A percentile compares a stretch with the other conserved stretches of the same genome.
These are phyloP conservation scores for Mellilla xanthometata DNA, from an alignment of 2,888 invertebrate species.

Conservation along the genomic window DNA sequence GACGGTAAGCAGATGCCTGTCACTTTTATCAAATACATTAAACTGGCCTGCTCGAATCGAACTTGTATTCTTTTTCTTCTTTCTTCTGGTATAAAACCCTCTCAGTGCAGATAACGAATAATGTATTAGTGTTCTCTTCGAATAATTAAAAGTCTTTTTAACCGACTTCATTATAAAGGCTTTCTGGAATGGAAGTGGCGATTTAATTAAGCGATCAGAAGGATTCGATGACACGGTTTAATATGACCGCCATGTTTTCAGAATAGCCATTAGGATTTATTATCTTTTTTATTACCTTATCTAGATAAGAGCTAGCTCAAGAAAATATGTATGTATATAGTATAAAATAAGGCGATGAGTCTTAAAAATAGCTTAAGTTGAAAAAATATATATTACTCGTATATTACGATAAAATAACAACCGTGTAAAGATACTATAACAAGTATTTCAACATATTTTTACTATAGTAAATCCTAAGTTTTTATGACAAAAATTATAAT, in stretches of 20 bases:
- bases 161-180: too few species aligned
- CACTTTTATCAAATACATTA: slow-evolving; percentile 81
- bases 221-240: slow-evolving; percentile 27
- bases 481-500: too few species aligned
- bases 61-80: slow-evolving; percentile 66
- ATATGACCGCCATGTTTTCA: neutral
- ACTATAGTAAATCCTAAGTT: too few species aligned
- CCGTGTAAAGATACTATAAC: too few species aligned
- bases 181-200: slow-evolving; percentile 50
- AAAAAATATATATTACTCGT: too few species aligned
- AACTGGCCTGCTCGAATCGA: slow-evolving; percentile 70
- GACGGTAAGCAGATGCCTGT: slow-evolving; percentile 78
- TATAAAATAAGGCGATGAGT: too few species aligned
- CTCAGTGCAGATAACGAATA: slow-evolving; percentile 68
- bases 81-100: slow-evolving; percentile 63
- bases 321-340: too few species aligned
- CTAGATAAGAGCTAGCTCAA: too few species aligned
- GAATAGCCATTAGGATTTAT: neutral
- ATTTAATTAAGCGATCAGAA: slow-evolving; percentile 60
- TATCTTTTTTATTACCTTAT: neutral
- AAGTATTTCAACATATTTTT: too few species aligned
- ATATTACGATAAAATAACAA: too few species aligned
- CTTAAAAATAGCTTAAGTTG: too few species aligned
- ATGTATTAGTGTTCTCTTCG: slow-evolving; percentile 67
- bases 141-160: slow-evolving; percentile 76